Conservation (phyloP, 1,140 invertebrate species). For the Zaprionus ornatus region DNA sequence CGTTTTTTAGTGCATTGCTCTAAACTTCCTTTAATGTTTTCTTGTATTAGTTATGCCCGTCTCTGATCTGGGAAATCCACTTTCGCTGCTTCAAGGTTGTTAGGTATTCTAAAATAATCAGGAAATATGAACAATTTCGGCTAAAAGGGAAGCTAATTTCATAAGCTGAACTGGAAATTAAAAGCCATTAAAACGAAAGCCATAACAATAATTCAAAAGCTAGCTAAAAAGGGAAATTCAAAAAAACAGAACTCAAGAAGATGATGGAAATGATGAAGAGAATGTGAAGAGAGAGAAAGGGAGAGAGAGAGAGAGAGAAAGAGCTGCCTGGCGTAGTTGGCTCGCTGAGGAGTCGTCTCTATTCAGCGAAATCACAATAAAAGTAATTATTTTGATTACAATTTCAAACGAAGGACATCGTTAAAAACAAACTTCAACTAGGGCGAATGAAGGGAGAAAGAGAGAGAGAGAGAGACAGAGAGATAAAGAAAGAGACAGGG, state of each 20-base stretch:
- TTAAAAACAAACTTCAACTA: background rate
- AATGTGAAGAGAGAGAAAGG: slow-evolving; percentile 9
- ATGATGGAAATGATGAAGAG: background rate
- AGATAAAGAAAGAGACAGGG: background rate
- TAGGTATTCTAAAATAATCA: background rate
- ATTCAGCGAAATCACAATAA: slow-evolving; percentile 2
- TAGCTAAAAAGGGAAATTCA: slow-evolving; percentile 31
- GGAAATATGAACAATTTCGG: background rate
- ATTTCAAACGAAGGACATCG: slow-evolving; percentile 2
- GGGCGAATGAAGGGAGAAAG: background rate
- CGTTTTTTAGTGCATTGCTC: too few species aligned
- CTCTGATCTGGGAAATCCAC: too few species aligned
- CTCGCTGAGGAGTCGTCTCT: background rate
- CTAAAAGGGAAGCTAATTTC: slow-evolving; percentile 6
- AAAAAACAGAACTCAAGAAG: slow-evolving; percentile 1
- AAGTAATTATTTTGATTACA: slow-evolving; percentile 8
- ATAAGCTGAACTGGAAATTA: slow-evolving; percentile 46
- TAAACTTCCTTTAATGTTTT: too few species aligned
- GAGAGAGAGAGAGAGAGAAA: background rate
- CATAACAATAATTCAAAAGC: slow-evolving; percentile 59
- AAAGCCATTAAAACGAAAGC: slow-evolving; percentile 50
- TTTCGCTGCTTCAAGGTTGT: too few species aligned
- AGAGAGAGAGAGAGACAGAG: background rate
- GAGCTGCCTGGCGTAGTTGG: background rate
- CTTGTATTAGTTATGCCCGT: too few species aligned